Percentiles rank a stretch among this genome's conserved stretches.
phyloP scores from a whole-genome alignment of 2,797 vertebrate species.

The Gymnothorax javanicus region DNA sequence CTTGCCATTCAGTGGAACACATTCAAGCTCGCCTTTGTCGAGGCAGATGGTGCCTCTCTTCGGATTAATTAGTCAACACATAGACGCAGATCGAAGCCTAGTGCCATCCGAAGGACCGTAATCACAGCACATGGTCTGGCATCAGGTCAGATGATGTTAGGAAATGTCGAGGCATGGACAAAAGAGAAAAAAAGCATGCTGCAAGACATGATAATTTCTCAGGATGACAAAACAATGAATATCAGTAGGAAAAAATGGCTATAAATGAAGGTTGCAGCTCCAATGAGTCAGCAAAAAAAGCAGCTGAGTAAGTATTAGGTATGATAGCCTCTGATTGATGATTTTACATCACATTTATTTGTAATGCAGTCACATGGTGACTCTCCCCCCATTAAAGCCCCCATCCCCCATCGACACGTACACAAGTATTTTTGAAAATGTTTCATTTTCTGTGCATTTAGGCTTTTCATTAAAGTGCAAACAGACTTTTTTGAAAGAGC shows the following conservation, averaged over 20 bases:
- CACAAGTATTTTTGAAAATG: slow-evolving; percentile 32
- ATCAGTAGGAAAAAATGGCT: slow-evolving; percentile 45
- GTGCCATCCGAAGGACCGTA: slow-evolving; percentile 48
- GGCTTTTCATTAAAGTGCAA: not conserved
- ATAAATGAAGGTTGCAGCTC: slow-evolving; percentile 63
- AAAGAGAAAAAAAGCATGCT: not conserved
- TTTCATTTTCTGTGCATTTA: slow-evolving; percentile 21
- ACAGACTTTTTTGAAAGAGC: too few relatives aligned
- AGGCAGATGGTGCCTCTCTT: slow-evolving; percentile 65
- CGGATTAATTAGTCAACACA: slow-evolving; percentile 72
- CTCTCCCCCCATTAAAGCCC: too few relatives aligned
- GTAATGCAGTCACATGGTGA: slow-evolving; percentile 51
- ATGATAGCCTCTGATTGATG: slow-evolving; percentile 65
- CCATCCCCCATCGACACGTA: not conserved
- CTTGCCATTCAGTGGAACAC: slow-evolving; percentile 24
- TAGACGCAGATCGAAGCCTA: slow-evolving; percentile 53
- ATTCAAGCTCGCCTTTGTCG: slow-evolving; percentile 55
- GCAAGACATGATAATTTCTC: slow-evolving; percentile 66
- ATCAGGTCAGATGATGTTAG: slow-evolving; percentile 44
- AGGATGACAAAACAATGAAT: slow-evolving; percentile 71
- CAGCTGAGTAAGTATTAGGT: slow-evolving; percentile 68
- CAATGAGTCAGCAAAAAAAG: slow-evolving; percentile 74
- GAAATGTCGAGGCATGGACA: not conserved
- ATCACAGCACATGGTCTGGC: slow-evolving; percentile 48
- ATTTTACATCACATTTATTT: slow-evolving; percentile 68